These are phyloP conservation scores for Spea bombifrons DNA, from an alignment of 2,113 vertebrate genomes.

Conservation along the genomic window DNA sequence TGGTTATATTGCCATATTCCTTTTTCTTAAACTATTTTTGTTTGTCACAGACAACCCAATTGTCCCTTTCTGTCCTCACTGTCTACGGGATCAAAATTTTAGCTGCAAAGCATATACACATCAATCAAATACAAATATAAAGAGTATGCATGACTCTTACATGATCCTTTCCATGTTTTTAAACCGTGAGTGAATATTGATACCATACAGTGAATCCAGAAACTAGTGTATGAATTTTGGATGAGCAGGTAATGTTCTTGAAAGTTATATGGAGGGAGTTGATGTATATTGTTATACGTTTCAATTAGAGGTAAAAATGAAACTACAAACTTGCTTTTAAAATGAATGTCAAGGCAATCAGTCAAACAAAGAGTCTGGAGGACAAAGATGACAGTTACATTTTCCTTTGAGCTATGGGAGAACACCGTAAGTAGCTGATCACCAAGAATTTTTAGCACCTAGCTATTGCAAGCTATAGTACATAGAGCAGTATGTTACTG, in stretches of 20 bases:
- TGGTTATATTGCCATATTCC: too few relatives aligned
- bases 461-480: slow-evolving; percentile 22
- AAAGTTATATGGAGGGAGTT: slow-evolving; percentile 23
- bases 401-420: slow-evolving; percentile 42
- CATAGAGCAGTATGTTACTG: slow-evolving; percentile 36
- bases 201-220: background rate
- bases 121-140: too few relatives aligned
- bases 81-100: too few relatives aligned
- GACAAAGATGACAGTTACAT: slow-evolving; percentile 45
- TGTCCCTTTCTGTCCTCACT: too few relatives aligned
- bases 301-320: slow-evolving; percentile 44
- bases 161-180: background rate
- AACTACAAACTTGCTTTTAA: slow-evolving; percentile 43
- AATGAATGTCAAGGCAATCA: slow-evolving; percentile 43
- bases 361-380: slow-evolving; percentile 35
- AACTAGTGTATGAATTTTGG: slow-evolving; percentile 1
- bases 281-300: slow-evolving; percentile 43
- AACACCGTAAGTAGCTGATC: slow-evolving; percentile 43
- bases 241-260: slow-evolving; percentile 21
- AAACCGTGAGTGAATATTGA: background rate
- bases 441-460: slow-evolving; percentile 40
- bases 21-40: too few relatives aligned
- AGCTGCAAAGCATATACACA: too few relatives aligned
- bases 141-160: background rate
- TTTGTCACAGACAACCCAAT: too few relatives aligned